A percentile compares a stretch with the other conserved stretches of the same genome.
These are phyloP conservation scores for Ciconia nigra DNA, from an alignment of 2,797 vertebrate species.

Conservation along the genomic window DNA sequence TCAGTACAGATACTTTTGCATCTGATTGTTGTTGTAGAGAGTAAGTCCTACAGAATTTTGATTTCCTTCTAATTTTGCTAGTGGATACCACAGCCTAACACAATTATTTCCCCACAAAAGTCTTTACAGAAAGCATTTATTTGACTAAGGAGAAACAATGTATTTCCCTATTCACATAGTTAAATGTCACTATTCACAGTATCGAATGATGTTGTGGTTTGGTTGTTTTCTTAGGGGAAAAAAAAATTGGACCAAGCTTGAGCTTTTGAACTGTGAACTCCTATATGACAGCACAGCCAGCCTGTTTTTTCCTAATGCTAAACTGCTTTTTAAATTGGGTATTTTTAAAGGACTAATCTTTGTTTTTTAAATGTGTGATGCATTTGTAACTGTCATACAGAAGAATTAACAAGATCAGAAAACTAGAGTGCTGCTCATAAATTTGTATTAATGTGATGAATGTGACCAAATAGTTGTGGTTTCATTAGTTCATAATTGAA, in stretches of 20 bases:
- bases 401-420: neutral
- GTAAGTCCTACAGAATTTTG: neutral
- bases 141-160: neutral
- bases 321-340: neutral
- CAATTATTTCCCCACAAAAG: neutral
- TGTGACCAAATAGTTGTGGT: neutral
- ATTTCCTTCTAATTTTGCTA: neutral
- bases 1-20: neutral
- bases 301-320: neutral
- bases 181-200: neutral
- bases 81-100: neutral
- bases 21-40: constrained; percentile 26
- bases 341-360: neutral
- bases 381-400: neutral
- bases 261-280: neutral
- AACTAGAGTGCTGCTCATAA: neutral
- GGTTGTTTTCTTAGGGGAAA: neutral
- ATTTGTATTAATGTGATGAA: neutral
- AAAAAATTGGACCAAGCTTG: neutral
- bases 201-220: neutral
- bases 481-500: neutral
- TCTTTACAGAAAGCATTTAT: neutral
- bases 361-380: neutral
- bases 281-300: neutral
- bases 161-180: neutral